Percentiles rank a stretch among this genome's conserved stretches.
These are phyloP conservation scores for Ceratosolen fusciceps DNA, from an alignment of 1,140 invertebrate species.

Conservation along the genomic window DNA sequence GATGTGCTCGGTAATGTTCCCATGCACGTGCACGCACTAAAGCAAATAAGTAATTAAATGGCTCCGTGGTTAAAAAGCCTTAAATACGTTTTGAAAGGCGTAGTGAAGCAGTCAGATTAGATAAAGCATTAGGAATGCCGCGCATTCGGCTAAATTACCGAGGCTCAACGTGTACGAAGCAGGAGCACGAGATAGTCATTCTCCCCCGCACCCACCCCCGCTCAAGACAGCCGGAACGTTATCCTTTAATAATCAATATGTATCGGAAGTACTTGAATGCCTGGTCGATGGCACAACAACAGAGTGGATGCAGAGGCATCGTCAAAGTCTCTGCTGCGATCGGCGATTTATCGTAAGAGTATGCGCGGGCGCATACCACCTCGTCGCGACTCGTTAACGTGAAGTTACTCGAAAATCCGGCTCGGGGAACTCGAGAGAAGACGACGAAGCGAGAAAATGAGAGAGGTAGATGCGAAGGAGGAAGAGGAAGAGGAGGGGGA, in stretches of 20 bases:
- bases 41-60: too few relatives aligned
- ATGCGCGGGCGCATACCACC: neutral
- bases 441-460: constrained; percentile 7
- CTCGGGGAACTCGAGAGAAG: constrained; percentile 14
- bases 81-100: neutral
- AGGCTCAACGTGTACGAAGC: neutral
- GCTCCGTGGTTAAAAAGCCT: neutral
- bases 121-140: neutral
- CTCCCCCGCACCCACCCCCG: too few relatives aligned
- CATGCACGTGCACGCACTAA: too few relatives aligned
- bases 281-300: too few relatives aligned
- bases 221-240: too few relatives aligned
- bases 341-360: neutral
- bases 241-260: too few relatives aligned
- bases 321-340: too few relatives aligned
- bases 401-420: constrained; percentile 7
- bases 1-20: too few relatives aligned
- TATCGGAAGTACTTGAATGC: too few relatives aligned
- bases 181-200: too few relatives aligned
- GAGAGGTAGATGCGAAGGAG: neutral
- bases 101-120: neutral
- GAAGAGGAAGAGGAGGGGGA: neutral
- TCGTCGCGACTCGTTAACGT: constrained; percentile 3
- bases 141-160: neutral
- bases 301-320: too few relatives aligned